phyloP scores from a whole-genome alignment of 2,113 vertebrate genomes.

The Nasalis larvatus region DNA sequence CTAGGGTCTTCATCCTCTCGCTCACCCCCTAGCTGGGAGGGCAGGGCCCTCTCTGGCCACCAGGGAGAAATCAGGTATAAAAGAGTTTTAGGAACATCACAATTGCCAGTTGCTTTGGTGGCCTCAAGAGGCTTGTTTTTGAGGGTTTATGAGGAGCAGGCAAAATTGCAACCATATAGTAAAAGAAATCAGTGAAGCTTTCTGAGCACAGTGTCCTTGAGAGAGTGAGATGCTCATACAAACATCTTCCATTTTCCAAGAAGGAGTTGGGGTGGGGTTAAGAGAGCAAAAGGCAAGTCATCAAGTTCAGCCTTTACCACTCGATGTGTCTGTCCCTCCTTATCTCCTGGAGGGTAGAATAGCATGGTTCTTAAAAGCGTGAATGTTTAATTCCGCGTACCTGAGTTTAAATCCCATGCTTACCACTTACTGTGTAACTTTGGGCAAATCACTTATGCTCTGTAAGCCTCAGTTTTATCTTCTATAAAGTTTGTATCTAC shows the following conservation, averaged over 20 bases:
- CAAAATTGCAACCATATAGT: background rate
- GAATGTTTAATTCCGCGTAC: background rate
- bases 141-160: background rate
- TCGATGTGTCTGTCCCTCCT: background rate
- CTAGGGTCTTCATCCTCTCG: background rate
- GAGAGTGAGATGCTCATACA: background rate
- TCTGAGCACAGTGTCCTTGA: background rate
- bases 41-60: background rate
- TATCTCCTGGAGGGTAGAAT: background rate
- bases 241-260: background rate
- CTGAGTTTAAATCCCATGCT: background rate
- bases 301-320: background rate
- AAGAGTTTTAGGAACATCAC: background rate
- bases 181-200: constrained; percentile 26
- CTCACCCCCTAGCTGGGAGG: accelerated
- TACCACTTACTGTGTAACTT: background rate
- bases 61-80: background rate
- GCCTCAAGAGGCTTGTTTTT: background rate
- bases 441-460: background rate
- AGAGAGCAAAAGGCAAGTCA: background rate
- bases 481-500: background rate
- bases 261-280: background rate
- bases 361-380: background rate
- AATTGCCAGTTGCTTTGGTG: background rate
- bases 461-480: background rate